phyloP scores from a whole-genome alignment of 2,797 vertebrate species.

The Silurus lanzhouensis region DNA sequence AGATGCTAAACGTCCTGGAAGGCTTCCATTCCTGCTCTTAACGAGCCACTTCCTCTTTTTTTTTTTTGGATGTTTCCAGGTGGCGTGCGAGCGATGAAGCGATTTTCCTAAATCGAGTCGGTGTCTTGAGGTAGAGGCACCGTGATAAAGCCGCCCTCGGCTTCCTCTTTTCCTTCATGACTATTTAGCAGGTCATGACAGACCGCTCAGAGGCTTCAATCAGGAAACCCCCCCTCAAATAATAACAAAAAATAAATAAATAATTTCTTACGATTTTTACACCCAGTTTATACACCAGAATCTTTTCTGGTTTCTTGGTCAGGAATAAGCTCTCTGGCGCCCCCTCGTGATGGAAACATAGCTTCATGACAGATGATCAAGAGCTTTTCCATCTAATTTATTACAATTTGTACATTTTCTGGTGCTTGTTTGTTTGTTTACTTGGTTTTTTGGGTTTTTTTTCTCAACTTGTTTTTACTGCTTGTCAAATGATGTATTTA shows the following conservation, averaged over 20 bases:
- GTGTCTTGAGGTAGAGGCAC: not conserved
- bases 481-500: conserved; percentile 51
- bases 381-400: conserved; percentile 46
- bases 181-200: not conserved
- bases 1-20: not conserved
- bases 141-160: not conserved
- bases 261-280: conserved; percentile 27
- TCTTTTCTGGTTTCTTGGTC: not conserved
- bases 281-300: not conserved
- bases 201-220: not conserved
- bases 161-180: not conserved
- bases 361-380: not conserved
- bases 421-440: conserved; percentile 35
- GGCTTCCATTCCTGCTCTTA: not conserved
- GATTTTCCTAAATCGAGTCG: conserved; percentile 28
- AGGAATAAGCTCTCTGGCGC: conserved; percentile 11
- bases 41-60: too few relatives aligned
- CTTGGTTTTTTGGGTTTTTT: not conserved
- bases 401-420: conserved; percentile 40
- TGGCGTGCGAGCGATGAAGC: conserved; percentile 15
- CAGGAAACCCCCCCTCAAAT: not conserved
- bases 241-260: too few relatives aligned
- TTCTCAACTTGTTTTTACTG: conserved; percentile 10
- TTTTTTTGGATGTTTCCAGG: not conserved
- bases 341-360: conserved; percentile 35